Evolutionary conservation across 2,888 invertebrate genomes (phyloP).

Genomic region (Aporophyla lueneburgensis): DNA sequence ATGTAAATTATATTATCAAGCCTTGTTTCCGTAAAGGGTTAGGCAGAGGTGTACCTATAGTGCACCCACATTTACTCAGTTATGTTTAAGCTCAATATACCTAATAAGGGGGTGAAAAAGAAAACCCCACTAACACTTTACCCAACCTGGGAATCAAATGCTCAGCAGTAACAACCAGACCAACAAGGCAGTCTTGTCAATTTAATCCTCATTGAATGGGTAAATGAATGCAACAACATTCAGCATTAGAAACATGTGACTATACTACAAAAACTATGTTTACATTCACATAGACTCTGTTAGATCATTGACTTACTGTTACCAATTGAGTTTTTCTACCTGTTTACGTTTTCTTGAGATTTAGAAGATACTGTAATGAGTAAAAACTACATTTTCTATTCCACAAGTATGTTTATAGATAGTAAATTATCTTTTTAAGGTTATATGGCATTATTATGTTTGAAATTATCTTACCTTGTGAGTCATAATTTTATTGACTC

Average conservation of each 20-base stretch:
- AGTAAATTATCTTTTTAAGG: slow-evolving; percentile 30
- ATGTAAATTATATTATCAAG: neutral
- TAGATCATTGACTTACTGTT: slow-evolving; percentile 60
- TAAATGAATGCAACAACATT: neutral
- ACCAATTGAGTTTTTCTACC: slow-evolving; percentile 33
- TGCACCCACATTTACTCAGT: no score
- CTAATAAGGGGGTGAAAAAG: no score
- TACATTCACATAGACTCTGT: slow-evolving; percentile 55
- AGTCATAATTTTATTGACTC: slow-evolving; percentile 36
- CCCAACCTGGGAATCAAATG: no score
- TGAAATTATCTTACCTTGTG: slow-evolving; percentile 22
- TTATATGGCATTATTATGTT: slow-evolving; percentile 29
- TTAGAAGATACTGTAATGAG: slow-evolving; percentile 2
- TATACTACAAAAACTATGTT: slow-evolving; percentile 55
- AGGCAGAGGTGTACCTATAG: no score
- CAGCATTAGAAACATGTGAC: slow-evolving; percentile 37
- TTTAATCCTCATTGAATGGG: neutral
- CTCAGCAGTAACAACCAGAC: no score
- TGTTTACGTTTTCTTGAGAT: slow-evolving; percentile 15
- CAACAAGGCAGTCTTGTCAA: neutral
- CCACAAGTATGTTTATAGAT: neutral
- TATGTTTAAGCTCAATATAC: no score
- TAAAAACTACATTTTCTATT: slow-evolving; percentile 24
- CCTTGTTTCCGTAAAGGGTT: no score
- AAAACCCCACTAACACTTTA: no score